phyloP scores from a whole-genome alignment of 1,140 invertebrate species.

The Thaumatotibia leucotreta region DNA sequence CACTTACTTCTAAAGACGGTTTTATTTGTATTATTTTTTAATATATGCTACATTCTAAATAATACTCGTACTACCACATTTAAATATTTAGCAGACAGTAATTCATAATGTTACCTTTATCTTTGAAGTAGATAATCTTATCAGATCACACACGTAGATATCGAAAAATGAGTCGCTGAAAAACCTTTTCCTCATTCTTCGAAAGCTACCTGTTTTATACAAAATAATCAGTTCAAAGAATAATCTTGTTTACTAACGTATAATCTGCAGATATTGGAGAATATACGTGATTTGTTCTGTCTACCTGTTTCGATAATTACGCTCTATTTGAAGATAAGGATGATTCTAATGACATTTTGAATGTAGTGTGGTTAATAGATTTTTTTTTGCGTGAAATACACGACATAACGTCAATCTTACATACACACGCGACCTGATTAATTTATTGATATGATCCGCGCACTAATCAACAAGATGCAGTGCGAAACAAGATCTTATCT shows the following conservation, averaged over 20 bases:
- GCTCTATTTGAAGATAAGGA: neutral
- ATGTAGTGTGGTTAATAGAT: neutral
- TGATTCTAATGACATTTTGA: neutral
- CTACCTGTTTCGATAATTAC: neutral
- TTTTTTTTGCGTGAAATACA: too few species aligned
- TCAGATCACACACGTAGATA: neutral
- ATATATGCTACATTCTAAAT: too few species aligned
- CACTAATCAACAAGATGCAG: too few species aligned
- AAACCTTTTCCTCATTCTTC: neutral
- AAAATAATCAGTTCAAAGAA: neutral
- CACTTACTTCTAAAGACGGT: too few species aligned
- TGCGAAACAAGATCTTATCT: too few species aligned
- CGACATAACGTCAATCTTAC: too few species aligned
- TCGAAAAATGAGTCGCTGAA: neutral
- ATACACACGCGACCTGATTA: too few species aligned
- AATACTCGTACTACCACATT: too few species aligned
- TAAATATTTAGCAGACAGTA: too few species aligned
- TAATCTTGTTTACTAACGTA: neutral
- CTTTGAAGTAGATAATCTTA: neutral
- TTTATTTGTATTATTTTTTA: too few species aligned
- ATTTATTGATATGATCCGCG: too few species aligned
- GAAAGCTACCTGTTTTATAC: neutral
- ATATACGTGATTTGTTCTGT: neutral
- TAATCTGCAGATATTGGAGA: neutral
- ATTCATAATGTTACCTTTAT: too few species aligned